A percentile compares a stretch with the other conserved stretches of the same genome.
These are phyloP conservation scores for Grus americana DNA, from an alignment of 2,113 vertebrate genomes.

Conservation along the genomic window DNA sequence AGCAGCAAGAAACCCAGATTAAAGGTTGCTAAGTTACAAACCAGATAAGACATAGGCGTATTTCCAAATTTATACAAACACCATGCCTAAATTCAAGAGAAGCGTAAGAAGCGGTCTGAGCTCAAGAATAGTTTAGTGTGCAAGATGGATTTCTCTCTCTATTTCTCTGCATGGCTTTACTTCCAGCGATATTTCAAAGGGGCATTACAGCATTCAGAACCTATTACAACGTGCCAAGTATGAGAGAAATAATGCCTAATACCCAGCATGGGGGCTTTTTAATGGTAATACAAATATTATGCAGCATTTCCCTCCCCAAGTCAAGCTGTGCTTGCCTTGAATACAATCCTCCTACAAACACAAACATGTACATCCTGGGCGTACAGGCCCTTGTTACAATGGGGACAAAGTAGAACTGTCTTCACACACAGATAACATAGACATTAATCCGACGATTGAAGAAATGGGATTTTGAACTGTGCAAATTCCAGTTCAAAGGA, in stretches of 20 bases:
- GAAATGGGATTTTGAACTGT: conserved; percentile 54
- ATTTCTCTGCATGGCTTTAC: conserved; percentile 29
- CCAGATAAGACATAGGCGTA: conserved; percentile 51
- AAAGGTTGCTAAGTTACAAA: conserved; percentile 74
- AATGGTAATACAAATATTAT: conserved; percentile 63
- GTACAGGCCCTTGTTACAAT: not conserved
- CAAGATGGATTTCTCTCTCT: conserved; percentile 43
- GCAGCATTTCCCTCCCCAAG: conserved; percentile 29
- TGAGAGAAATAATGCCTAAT: conserved; percentile 57
- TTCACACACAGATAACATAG: conserved; percentile 49
- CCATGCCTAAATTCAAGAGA: conserved; percentile 49
- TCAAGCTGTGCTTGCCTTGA: conserved; percentile 34
- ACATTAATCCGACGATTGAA: conserved; percentile 43
- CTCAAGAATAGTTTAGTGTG: conserved; percentile 35
- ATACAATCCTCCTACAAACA: conserved; percentile 53
- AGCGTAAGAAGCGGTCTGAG: not conserved
- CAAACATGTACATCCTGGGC: conserved; percentile 9
- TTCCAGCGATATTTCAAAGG: conserved; percentile 54
- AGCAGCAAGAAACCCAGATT: conserved; percentile 47
- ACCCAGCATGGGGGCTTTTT: conserved; percentile 54
- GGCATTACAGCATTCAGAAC: conserved; percentile 34
- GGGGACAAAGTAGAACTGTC: conserved; percentile 18
- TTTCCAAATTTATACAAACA: conserved; percentile 65
- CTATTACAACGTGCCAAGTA: conserved; percentile 22
- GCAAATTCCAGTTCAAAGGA: conserved; percentile 62